Conservation (phyloP, 2,888 invertebrate species). For the Leptura quadrifasciata region DNA sequence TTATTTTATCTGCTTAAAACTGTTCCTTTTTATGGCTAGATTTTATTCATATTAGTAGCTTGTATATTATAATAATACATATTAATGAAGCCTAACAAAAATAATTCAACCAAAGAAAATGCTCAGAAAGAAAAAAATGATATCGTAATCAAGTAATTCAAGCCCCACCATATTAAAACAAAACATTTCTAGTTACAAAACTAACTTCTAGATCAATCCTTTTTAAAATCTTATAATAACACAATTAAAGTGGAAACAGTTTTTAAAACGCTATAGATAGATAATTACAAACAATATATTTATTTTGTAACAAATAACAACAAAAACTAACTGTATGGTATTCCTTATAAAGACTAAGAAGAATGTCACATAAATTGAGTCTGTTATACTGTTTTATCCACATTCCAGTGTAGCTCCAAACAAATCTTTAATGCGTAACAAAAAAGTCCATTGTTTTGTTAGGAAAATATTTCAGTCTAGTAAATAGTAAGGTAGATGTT, state of each 20-base stretch:
- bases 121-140: too few relatives aligned
- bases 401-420: not conserved
- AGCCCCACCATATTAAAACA: too few relatives aligned
- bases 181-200: too few relatives aligned
- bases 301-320: not conserved
- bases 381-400: not conserved
- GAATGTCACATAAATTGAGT: conserved; percentile 4
- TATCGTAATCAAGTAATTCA: too few relatives aligned
- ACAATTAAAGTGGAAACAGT: not conserved
- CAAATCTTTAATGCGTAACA: not conserved
- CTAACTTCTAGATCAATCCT: too few relatives aligned
- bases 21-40: too few relatives aligned
- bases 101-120: too few relatives aligned
- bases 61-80: too few relatives aligned
- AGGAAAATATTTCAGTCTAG: not conserved
- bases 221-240: too few relatives aligned
- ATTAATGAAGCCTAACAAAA: too few relatives aligned
- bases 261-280: not conserved
- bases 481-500: not conserved
- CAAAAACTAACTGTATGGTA: not conserved
- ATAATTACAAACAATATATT: not conserved
- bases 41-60: too few relatives aligned
- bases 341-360: not conserved
- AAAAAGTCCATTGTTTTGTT: not conserved
- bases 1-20: too few relatives aligned